A percentile compares a stretch with the other conserved stretches of the same genome.
These are phyloP conservation scores for Apotomis betuletana DNA, from an alignment of 2,888 invertebrate species.

Conservation along the genomic window DNA sequence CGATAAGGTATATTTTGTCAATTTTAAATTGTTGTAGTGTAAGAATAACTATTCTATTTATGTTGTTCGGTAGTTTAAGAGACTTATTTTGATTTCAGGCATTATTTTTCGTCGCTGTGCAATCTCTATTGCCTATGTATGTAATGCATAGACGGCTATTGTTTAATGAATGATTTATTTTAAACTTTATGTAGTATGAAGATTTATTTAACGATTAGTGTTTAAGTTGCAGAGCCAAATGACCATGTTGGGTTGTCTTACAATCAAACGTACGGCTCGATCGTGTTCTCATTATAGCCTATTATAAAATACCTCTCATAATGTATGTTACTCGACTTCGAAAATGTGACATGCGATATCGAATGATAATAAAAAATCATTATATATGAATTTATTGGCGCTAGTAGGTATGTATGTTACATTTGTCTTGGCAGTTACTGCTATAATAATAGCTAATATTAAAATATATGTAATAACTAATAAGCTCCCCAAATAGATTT, in stretches of 20 bases:
- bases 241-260: constrained; percentile 11
- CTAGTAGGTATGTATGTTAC: neutral
- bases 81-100: constrained; percentile 52
- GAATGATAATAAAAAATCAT: neutral
- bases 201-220: constrained; percentile 36
- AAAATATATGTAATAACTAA: neutral
- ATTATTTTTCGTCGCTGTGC: constrained; percentile 47
- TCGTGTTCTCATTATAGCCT: constrained; percentile 33
- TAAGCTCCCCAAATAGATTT: neutral
- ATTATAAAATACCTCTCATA: constrained; percentile 27
- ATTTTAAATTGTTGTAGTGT: constrained; percentile 67
- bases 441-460: neutral
- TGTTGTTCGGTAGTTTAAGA: constrained; percentile 45
- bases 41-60: constrained; percentile 47
- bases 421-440: neutral
- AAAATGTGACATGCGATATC: neutral
- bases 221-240: constrained; percentile 39
- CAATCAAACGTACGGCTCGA: constrained; percentile 13
- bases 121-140: constrained; percentile 45
- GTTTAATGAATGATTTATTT: constrained; percentile 16
- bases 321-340: constrained; percentile 12
- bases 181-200: constrained; percentile 20
- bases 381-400: constrained; percentile 2
- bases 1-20: constrained; percentile 75
- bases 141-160: constrained; percentile 28